Evolutionary conservation across 1,140 invertebrate genomes (phyloP).

Genomic region (Heliconius nattereri): DNA sequence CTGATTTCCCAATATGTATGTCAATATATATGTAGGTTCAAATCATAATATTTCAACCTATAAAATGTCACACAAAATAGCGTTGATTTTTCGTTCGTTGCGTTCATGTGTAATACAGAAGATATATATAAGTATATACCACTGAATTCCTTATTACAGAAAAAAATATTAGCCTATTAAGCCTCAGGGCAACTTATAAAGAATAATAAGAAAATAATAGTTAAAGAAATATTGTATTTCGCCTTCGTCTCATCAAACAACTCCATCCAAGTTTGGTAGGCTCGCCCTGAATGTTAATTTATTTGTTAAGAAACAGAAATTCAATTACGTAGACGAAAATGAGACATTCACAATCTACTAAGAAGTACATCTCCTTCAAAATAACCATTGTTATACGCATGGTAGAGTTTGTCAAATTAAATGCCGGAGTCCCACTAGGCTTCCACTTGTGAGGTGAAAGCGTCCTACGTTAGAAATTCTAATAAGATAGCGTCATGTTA

Average conservation of each 20-base stretch:
- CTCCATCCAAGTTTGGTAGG: background rate
- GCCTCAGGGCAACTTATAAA: background rate
- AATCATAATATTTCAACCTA: no score
- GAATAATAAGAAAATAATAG: background rate
- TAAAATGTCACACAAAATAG: no score
- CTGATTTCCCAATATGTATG: no score
- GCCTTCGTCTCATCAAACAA: slow-evolving; percentile 7
- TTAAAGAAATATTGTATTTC: slow-evolving; percentile 7
- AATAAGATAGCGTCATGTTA: background rate
- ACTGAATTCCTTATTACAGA: background rate
- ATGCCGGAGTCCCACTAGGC: background rate
- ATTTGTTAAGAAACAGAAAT: slow-evolving; percentile 16
- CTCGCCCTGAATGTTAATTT: slow-evolving; percentile 7
- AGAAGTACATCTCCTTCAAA: slow-evolving; percentile 4
- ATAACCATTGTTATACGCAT: slow-evolving; percentile 9
- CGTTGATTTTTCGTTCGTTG: no score
- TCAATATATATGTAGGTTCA: background rate
- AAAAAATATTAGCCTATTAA: background rate
- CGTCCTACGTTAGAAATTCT: background rate
- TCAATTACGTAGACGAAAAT: slow-evolving; percentile 19
- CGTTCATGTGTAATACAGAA: no score
- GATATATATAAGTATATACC: no score
- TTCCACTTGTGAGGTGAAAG: background rate
- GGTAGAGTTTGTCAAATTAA: background rate
- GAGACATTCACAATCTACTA: background rate